Percentiles rank a stretch among this genome's conserved stretches.
phyloP scores from a whole-genome alignment of 2,113 vertebrate genomes.

The human region GRCh38 chr3:65719001-65719500 shows the following conservation, averaged over 20 bases:
- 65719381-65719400: neutral
- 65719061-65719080: neutral
- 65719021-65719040: neutral
- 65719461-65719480: neutral
- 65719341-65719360: neutral
- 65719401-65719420: neutral
- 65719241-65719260: neutral
- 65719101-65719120: neutral
- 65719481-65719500: neutral
- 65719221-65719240: neutral
- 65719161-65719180: neutral
- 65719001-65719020: neutral
- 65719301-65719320: neutral
- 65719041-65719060: neutral
- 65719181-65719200: neutral
- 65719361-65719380: neutral
- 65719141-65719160: neutral
- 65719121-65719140: neutral
- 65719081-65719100: neutral
- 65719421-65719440: neutral
- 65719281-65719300: no score
- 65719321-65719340: neutral
- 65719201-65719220: neutral
- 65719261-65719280: neutral
- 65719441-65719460: neutral